phyloP scores from a whole-genome alignment of 2,888 invertebrate genomes.

The Agonopterix heracliana region DNA sequence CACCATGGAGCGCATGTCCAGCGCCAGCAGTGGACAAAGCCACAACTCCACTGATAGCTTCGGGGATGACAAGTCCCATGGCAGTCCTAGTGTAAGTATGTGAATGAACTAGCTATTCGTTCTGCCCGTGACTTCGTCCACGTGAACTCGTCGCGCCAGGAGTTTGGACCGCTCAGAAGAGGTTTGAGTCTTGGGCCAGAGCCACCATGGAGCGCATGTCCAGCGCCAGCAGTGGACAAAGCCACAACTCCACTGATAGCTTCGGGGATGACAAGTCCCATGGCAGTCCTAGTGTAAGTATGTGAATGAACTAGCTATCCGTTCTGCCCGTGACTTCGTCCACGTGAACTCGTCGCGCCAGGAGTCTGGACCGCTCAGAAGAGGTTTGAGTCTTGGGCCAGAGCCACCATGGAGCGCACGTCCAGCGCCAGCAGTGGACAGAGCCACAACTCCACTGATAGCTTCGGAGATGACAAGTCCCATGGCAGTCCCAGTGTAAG shows the following conservation, averaged over 20 bases:
- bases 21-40: constrained; percentile 74
- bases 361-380: no score
- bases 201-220: constrained; percentile 82
- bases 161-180: constrained; percentile 86
- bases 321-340: no score
- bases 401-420: no score
- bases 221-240: constrained; percentile 73
- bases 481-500: constrained; percentile 60
- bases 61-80: constrained; percentile 67
- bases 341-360: no score
- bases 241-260: constrained; percentile 72
- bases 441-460: no score
- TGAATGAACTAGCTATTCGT: background rate
- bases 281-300: constrained; percentile 61
- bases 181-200: constrained; percentile 85
- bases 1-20: constrained; percentile 80
- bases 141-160: constrained; percentile 79
- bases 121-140: no score
- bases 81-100: constrained; percentile 59
- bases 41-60: constrained; percentile 73
- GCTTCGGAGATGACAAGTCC: no score
- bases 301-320: background rate
- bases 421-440: no score
- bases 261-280: constrained; percentile 69
- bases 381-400: no score